A percentile compares a stretch with the other conserved stretches of the same genome.
These are phyloP conservation scores for Lophotriccus pileatus DNA, from an alignment of 2,797 vertebrate species.

Conservation along the genomic window DNA sequence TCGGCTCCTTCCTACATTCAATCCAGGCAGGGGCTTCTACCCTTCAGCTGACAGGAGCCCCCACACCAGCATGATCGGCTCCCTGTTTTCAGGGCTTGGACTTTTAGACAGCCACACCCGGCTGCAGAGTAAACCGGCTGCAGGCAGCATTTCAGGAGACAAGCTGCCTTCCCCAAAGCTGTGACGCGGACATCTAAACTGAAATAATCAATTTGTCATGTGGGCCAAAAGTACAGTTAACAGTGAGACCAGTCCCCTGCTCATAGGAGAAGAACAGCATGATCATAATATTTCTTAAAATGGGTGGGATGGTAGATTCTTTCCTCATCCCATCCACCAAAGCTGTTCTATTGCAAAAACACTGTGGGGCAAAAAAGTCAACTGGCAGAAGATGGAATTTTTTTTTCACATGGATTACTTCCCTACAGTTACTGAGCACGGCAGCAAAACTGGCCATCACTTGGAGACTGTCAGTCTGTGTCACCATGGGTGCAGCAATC, in stretches of 20 bases:
- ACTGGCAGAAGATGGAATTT: neutral
- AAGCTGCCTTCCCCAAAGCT: neutral
- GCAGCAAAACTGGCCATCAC: neutral
- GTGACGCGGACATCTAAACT: neutral
- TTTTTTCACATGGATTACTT: fast-evolving
- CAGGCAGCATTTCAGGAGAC: neutral
- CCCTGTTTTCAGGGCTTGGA: neutral
- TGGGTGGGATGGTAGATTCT: neutral
- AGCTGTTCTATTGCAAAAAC: neutral
- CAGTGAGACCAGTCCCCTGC: neutral
- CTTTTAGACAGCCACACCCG: neutral
- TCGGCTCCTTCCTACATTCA: neutral
- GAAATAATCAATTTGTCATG: neutral
- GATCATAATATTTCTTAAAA: neutral
- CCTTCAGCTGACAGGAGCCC: neutral
- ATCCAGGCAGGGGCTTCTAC: neutral
- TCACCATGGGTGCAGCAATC: neutral
- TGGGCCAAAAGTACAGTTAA: neutral
- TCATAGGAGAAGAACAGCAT: neutral
- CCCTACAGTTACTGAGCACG: neutral
- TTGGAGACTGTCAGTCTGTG: neutral
- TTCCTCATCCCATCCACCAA: neutral
- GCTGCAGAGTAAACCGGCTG: neutral
- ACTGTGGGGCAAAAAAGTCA: neutral
- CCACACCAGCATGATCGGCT: neutral